Base-by-base conservation (phyloP, 2,113 vertebrate genomes). In the Brienomyrus longianalis region DNA sequence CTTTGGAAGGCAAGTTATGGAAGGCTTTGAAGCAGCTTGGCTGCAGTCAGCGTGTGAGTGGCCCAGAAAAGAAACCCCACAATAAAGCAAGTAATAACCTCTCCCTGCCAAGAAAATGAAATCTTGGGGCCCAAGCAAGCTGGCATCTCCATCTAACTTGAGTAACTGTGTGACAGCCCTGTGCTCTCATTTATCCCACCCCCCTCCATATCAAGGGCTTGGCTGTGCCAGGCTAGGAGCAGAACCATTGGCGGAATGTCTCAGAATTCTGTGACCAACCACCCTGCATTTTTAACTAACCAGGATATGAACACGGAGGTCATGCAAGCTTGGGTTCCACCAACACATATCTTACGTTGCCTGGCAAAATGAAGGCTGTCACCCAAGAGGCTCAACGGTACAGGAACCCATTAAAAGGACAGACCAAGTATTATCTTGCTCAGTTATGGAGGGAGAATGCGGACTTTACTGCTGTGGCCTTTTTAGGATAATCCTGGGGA, bases 1-100 rank as follows among this genome's bases (percentile, higher is more conserved):
- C 90, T 91, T 91, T 86, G 56, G 48, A 52, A 31, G 39, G 70
- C 11, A 86, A 86, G 50, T 23, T n/a, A n/a, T 52, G 23, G 85
- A 35, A 86, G 85, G 17, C 92, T 92, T 88, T 92, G 89, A 92
- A 92, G 90, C 90, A 77, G 86, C 80, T 50, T 77, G 88, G 70
- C 77, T 51, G 17, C 74, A 83, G 80, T 39, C 0, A 51, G 62
- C 47, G 51, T 43, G 15, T 35, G 88, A 50, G n/a, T n/a, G 48
- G 66, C 47, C 66, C 66, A 31, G 23, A 88, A 31, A 88, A 77
- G 27, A 35, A 70, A 19, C 11, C 88, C 43, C 27, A 11, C 5
- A 27, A 15, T 48, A 19, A 35, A 52, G 66, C 31, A 27, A 88
- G n/a, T 85, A 51, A 88, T 70, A 17, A 35, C 87, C 43, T 62